A percentile compares a stretch with the other conserved stretches of the same genome.
phyloP scores from a whole-genome alignment of 2,113 vertebrate genomes.

The Lates calcarifer region DNA sequence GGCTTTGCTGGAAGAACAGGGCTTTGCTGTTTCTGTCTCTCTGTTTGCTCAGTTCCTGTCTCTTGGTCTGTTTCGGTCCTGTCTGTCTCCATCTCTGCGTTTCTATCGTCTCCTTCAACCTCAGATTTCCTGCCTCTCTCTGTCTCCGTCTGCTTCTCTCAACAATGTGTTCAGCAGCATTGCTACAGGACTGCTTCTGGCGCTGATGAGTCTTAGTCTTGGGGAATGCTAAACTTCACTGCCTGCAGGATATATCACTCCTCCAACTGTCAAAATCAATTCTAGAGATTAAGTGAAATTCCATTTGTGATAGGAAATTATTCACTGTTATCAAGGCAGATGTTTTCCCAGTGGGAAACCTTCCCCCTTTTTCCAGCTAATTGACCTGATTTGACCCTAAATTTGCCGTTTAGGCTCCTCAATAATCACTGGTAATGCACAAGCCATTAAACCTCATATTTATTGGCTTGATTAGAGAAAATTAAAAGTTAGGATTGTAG shows the following conservation, averaged over 20 bases:
- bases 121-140: conserved; percentile 41
- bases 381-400: conserved; percentile 23
- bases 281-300: conserved; percentile 51
- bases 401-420: conserved; percentile 4
- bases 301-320: conserved; percentile 47
- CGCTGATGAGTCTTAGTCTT: conserved; percentile 8
- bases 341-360: conserved; percentile 46
- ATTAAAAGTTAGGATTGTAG: conserved; percentile 27
- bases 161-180: conserved; percentile 39
- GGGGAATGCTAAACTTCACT: conserved; percentile 45
- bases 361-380: conserved; percentile 26
- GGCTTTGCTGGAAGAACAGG: conserved; percentile 36
- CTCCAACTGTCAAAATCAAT: conserved; percentile 46
- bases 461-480: conserved; percentile 33
- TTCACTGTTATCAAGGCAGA: conserved; percentile 61
- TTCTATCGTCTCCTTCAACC: conserved; percentile 10
- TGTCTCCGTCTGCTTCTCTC: conserved; percentile 20
- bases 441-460: conserved; percentile 36
- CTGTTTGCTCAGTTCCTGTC: conserved; percentile 38
- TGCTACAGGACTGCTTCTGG: conserved; percentile 26
- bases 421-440: conserved; percentile 11
- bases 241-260: conserved; percentile 60
- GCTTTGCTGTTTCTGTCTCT: conserved; percentile 46
- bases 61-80: conserved; percentile 26
- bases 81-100: conserved; percentile 23